phyloP scores from a whole-genome alignment of 2,888 invertebrate genomes.

The Nomada fucata region DNA sequence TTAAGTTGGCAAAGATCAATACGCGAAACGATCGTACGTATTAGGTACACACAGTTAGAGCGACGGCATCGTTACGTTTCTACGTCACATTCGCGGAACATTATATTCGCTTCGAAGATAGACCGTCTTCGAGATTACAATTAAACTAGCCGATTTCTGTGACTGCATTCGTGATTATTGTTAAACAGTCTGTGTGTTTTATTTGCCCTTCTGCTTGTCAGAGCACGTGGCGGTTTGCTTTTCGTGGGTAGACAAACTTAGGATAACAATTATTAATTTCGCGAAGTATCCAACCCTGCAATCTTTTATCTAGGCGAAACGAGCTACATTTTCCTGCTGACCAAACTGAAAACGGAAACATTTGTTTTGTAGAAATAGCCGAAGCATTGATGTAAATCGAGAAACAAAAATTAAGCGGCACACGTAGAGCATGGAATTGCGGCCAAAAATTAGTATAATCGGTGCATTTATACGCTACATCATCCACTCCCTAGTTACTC shows the following conservation, averaged over 20 bases:
- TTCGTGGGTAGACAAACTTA: background rate
- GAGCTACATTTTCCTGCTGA: too few relatives aligned
- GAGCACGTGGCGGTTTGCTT: background rate
- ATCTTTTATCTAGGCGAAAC: too few relatives aligned
- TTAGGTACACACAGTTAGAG: slow-evolving; percentile 6
- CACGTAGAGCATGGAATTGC: too few relatives aligned
- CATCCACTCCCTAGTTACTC: slow-evolving; percentile 9
- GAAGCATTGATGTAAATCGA: too few relatives aligned
- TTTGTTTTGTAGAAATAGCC: background rate
- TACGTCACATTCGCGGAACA: slow-evolving; percentile 35
- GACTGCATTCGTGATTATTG: background rate
- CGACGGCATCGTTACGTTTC: slow-evolving; percentile 41
- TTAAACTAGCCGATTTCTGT: slow-evolving; percentile 23
- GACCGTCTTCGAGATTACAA: slow-evolving; percentile 54
- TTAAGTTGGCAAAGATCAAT: slow-evolving; percentile 55
- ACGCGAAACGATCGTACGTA: slow-evolving; percentile 40
- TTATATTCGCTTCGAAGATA: slow-evolving; percentile 1
- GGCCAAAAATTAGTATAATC: too few relatives aligned
- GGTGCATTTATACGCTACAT: too few relatives aligned
- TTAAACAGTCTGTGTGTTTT: slow-evolving; percentile 9
- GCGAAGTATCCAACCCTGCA: background rate
- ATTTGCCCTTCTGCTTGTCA: background rate
- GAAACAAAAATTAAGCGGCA: too few relatives aligned
- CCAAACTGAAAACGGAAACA: too few relatives aligned
- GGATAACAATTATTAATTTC: slow-evolving; percentile 11